phyloP scores from a whole-genome alignment of 2,888 invertebrate genomes.

The Cryptops parisi region DNA sequence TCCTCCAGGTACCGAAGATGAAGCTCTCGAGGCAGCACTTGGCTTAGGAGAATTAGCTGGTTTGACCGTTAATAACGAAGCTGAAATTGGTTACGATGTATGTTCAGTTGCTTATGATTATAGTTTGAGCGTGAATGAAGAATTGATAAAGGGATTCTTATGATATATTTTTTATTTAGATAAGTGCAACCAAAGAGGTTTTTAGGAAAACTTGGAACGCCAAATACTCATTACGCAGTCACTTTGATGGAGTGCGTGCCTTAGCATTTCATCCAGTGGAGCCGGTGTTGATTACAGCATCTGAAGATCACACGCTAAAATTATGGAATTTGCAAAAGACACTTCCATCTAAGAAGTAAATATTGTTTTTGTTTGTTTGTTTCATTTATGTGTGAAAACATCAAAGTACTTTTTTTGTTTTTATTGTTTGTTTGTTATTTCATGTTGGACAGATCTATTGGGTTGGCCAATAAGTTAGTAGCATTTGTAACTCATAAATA shows the following conservation, averaged over 20 bases:
- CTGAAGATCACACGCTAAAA: constrained; percentile 97
- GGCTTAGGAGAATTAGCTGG: constrained; percentile 91
- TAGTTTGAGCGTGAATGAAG: constrained; percentile 25
- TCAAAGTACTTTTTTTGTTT: too few relatives aligned
- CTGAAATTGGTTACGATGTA: constrained; percentile 78
- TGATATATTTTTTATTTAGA: constrained; percentile 29
- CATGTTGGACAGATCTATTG: too few relatives aligned
- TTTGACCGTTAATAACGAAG: constrained; percentile 92
- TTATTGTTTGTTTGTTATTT: not conserved
- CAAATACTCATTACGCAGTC: constrained; percentile 87
- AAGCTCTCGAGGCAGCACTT: constrained; percentile 49
- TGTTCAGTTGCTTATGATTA: too few relatives aligned
- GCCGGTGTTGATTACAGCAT: constrained; percentile 91
- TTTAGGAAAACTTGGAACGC: constrained; percentile 93
- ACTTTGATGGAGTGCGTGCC: constrained; percentile 83
- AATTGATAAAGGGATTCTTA: not conserved
- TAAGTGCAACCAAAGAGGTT: constrained; percentile 66
- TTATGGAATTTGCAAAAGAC: constrained; percentile 99
- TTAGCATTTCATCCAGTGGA: constrained; percentile 90
- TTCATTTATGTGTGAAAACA: too few relatives aligned
- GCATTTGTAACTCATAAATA: too few relatives aligned
- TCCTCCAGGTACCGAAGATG: constrained; percentile 34
- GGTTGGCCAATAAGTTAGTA: too few relatives aligned
- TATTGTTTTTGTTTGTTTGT: constrained; percentile 15
- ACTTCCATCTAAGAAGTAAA: constrained; percentile 82